These are phyloP conservation scores for Hydrolagus affinis DNA, from an alignment of 2,113 vertebrate genomes.

Conservation along the genomic window DNA sequence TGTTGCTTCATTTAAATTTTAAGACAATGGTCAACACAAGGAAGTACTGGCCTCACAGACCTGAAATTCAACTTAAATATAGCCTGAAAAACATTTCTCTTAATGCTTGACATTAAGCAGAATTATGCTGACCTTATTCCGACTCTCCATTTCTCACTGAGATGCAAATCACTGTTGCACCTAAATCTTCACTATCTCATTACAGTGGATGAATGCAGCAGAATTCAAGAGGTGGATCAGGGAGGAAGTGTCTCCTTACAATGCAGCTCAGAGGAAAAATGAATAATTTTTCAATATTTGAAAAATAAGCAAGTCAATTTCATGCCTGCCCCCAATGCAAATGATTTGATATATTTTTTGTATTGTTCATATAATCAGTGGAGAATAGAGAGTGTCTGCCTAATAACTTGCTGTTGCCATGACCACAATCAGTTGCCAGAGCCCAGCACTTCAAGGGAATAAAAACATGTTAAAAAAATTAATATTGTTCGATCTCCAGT, in stretches of 20 bases:
- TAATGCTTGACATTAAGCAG: no score
- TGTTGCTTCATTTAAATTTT: no score
- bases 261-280: background rate
- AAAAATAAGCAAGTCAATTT: background rate
- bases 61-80: no score
- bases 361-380: background rate
- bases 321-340: background rate
- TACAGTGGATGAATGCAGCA: background rate
- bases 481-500: background rate
- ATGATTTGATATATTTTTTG: background rate
- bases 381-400: background rate
- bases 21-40: no score
- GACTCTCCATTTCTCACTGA: no score
- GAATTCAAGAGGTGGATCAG: no score
- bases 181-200: background rate
- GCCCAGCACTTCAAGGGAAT: background rate
- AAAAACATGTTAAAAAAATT: conserved; percentile 8
- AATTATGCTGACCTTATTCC: no score
- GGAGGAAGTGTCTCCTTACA: background rate
- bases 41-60: no score
- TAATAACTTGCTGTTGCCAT: conserved; percentile 18
- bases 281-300: background rate
- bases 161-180: no score
- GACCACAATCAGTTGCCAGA: background rate
- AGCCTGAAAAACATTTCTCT: no score